Evolutionary conservation across 2,113 vertebrate species (phyloP).

Genomic region (Saguinus midas): DNA sequence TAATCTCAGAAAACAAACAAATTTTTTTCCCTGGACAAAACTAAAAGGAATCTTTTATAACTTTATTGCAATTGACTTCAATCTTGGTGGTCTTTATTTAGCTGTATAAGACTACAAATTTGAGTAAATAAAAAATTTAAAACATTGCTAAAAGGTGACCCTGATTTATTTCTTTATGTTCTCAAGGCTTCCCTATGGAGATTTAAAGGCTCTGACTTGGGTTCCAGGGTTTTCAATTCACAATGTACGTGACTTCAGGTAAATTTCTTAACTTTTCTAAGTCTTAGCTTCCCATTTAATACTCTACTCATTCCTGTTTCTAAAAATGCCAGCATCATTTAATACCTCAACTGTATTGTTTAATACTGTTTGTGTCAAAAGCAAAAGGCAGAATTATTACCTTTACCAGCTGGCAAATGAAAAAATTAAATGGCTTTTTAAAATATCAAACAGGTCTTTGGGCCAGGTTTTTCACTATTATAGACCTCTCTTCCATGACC

Average conservation of each 20-base stretch:
- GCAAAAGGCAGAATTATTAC: neutral
- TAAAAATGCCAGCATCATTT: neutral
- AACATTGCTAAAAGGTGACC: neutral
- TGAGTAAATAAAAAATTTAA: neutral
- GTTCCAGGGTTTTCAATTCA: neutral
- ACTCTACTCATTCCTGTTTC: neutral
- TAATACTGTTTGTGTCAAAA: neutral
- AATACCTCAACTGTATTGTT: neutral
- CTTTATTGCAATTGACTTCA: neutral
- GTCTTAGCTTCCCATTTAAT: neutral
- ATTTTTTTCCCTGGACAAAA: slow-evolving; percentile 59
- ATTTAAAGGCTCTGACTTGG: neutral
- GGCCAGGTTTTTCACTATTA: neutral
- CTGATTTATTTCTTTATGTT: neutral
- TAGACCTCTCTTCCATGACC: neutral
- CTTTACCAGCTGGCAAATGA: neutral
- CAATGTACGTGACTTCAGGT: neutral
- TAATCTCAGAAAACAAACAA: slow-evolving; percentile 74
- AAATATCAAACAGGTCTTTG: neutral
- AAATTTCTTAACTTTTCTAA: neutral
- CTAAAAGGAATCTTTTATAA: slow-evolving; percentile 55
- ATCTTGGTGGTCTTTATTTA: slow-evolving; percentile 44
- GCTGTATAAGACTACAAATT: neutral
- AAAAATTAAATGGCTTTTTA: neutral
- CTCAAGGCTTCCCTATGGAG: neutral